Evolutionary conservation across 2,797 vertebrate genomes (phyloP).

Genomic region (Gallinago nigripennis): DNA sequence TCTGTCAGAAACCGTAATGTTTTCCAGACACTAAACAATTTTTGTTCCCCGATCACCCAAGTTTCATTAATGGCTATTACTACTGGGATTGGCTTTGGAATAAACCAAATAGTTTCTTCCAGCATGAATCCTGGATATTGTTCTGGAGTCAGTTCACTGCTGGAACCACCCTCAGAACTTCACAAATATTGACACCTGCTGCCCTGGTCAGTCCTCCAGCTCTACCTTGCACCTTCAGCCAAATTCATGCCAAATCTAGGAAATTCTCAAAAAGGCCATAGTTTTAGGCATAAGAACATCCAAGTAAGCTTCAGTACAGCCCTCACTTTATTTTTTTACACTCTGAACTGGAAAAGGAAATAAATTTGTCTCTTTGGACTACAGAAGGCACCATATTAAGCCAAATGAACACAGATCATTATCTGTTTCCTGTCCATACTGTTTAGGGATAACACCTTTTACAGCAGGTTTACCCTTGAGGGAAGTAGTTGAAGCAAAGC

Average conservation of each 20-base stretch:
- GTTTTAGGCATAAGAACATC: background rate
- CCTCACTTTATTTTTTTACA: background rate
- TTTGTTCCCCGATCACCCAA: background rate
- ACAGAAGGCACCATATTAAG: background rate
- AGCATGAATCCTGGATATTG: background rate
- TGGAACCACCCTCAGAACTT: background rate
- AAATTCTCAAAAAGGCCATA: background rate
- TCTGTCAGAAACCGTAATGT: background rate
- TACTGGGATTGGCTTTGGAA: background rate
- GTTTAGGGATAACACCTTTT: background rate
- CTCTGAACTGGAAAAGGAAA: background rate
- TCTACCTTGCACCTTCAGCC: background rate
- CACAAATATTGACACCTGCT: background rate
- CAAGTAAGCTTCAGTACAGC: background rate
- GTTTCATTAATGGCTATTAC: background rate
- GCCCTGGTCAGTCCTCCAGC: background rate
- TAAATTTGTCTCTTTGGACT: background rate
- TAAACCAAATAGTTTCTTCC: background rate
- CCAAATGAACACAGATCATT: fast-evolving
- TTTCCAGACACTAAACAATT: background rate
- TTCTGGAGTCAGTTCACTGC: background rate
- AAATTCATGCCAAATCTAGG: background rate
- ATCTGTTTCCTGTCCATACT: background rate
- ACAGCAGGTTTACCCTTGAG: background rate
- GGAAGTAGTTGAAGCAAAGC: background rate